Conservation (phyloP, 1,140 invertebrate species). For the Saccostrea echinata region DNA sequence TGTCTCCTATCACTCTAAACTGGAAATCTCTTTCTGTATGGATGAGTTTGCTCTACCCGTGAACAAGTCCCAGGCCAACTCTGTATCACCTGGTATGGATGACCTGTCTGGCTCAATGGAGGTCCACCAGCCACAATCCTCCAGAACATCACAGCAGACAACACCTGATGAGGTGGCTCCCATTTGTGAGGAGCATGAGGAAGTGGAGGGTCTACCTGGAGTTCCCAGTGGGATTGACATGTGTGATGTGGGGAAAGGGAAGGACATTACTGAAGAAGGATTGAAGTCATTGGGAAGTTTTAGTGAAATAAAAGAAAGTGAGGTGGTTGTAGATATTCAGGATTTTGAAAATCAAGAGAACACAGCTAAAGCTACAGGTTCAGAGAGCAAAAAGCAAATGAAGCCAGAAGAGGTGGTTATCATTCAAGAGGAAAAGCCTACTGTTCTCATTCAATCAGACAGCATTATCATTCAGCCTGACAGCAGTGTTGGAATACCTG, state of each 20-base stretch:
- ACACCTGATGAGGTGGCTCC: not conserved
- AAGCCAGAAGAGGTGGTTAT: not conserved
- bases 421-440: not conserved
- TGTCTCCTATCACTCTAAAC: slow-evolving; percentile 93
- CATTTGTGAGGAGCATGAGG: not conserved
- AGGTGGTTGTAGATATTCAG: not conserved
- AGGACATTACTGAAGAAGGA: not conserved
- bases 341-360: not conserved
- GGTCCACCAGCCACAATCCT: not conserved
- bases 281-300: not conserved
- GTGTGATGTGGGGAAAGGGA: not conserved
- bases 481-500: not conserved
- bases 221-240: not conserved
- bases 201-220: not conserved
- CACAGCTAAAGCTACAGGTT: not conserved
- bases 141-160: not conserved
- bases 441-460: not conserved
- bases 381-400: not conserved
- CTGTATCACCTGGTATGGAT: slow-evolving; percentile 65
- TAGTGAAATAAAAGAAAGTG: not conserved
- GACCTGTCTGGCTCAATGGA: slow-evolving; percentile 59
- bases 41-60: slow-evolving; percentile 87
- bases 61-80: slow-evolving; percentile 31
- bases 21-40: slow-evolving; percentile 94
- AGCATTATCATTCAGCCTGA: not conserved